These are phyloP conservation scores for Amphiprion clarkii DNA, from an alignment of 2,797 vertebrate genomes.

Conservation along the genomic window DNA sequence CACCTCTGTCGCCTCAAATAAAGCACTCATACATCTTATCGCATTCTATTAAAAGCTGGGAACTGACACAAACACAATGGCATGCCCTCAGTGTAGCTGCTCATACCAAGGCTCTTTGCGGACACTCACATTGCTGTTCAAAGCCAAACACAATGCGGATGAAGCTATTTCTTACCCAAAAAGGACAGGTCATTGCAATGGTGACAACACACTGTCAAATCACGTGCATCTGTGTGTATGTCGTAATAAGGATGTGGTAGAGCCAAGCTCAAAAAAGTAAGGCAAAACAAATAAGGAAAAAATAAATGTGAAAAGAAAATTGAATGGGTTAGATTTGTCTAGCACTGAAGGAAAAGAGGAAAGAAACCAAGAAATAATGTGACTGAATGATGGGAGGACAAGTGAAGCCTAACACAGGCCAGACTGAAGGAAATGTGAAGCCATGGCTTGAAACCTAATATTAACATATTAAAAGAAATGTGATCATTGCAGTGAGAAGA, in stretches of 20 bases:
- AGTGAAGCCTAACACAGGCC: not conserved
- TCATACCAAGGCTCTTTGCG: conserved; percentile 30
- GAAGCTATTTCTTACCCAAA: conserved; percentile 39
- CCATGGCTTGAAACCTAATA: conserved; percentile 36
- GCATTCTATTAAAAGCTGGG: conserved; percentile 44
- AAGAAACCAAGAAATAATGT: not conserved
- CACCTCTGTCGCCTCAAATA: conserved; percentile 49
- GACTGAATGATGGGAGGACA: not conserved
- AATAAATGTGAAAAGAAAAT: not conserved
- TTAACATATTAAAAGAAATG: conserved; percentile 47
- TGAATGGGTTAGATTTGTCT: not conserved
- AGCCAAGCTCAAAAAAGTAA: not conserved
- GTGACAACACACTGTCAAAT: conserved; percentile 24
- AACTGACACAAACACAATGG: conserved; percentile 57
- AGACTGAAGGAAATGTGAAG: conserved; percentile 17
- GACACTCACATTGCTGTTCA: conserved; percentile 29
- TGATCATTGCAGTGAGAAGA: conserved; percentile 33
- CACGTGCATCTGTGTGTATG: conserved; percentile 21
- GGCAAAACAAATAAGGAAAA: not conserved
- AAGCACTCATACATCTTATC: conserved; percentile 61
- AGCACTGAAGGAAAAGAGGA: not conserved
- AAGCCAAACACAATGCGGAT: conserved; percentile 27
- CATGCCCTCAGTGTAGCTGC: conserved; percentile 32
- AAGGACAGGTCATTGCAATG: conserved; percentile 19
- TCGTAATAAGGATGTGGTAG: conserved; percentile 22